Base-by-base conservation (phyloP, 2,113 vertebrate genomes). In the Prochilodus magdalenae region DNA sequence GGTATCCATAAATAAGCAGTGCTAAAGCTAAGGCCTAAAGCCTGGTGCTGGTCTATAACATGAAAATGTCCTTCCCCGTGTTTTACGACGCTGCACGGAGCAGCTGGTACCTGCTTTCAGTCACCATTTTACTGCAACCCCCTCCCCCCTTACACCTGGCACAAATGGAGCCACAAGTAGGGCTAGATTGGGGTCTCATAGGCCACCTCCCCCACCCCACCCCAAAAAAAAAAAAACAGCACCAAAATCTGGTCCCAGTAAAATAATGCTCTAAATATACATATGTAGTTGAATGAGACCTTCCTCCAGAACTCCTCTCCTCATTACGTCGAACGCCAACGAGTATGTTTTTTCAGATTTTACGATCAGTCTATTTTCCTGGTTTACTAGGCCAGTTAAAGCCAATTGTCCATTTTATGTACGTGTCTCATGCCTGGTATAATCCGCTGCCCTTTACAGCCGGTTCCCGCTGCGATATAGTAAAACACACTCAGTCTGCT, bases 331-430 rank as follows among this genome's bases (percentile, higher is more conserved):
- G 13, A 63, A 29, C 24, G 29, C 14, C 62, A 65, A 30, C 14
- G 14, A 65, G 27, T 30, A 5, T 65, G 12, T 30, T 18, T 33
- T 67, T 67, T 67, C 33, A 40, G 65, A 40, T 67, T 67, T 67
- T 70, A 70, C 13, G 12, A 44, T 14, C 36, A 44, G 1, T 70
- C 8, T 4, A 24, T 24, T 44, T 44, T 40, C 12, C 7, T 4
- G 10, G 65, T 8, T 69, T 69, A 69, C 29, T 36, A 36, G 65
- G 20, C 8, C 66, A 70, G 3, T 70, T 70, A 70, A 70, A 70
- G 20, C 36, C 24, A 70, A 44, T 18, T 70, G 66, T 44, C 33
- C 66, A 44, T 70, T 44, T 70, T 44, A 70, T 70, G 27, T 30
- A n/a, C 44, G 33, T 12, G 33, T 44, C 66, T 44, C 22, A 70